Conservation (phyloP, 2,113 vertebrate species). For the Aegypius monachus region DNA sequence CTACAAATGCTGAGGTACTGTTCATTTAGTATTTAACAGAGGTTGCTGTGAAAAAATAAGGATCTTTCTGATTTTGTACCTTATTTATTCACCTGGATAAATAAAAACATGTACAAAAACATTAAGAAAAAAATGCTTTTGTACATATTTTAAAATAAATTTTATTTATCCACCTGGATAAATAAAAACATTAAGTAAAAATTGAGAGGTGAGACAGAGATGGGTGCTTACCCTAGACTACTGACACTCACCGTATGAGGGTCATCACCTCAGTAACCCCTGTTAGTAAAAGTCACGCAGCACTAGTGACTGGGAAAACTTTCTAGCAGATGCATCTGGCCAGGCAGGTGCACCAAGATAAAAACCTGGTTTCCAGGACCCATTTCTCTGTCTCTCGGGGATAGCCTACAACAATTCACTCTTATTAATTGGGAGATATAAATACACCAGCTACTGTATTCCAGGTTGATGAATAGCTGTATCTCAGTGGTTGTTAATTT, state of each 20-base stretch:
- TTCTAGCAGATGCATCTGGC: not conserved
- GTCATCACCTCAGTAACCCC: fast-evolving
- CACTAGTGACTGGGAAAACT: not conserved
- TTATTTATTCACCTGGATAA: not conserved
- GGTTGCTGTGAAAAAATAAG: not conserved
- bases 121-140: not conserved
- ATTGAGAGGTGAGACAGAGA: not conserved
- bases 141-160: not conserved
- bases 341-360: no score
- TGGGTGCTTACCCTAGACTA: not conserved
- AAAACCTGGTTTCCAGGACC: not conserved
- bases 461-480: not conserved
- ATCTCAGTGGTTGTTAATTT: not conserved
- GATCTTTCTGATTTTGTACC: not conserved
- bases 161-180: not conserved
- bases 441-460: not conserved
- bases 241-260: not conserved
- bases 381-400: not conserved
- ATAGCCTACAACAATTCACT: not conserved
- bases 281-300: not conserved
- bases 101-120: not conserved
- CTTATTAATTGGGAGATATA: not conserved
- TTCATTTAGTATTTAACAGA: not conserved
- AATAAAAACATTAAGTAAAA: not conserved
- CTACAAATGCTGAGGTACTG: not conserved